Conservation (phyloP, 2,888 invertebrate species). For the Apodemia zela region DNA sequence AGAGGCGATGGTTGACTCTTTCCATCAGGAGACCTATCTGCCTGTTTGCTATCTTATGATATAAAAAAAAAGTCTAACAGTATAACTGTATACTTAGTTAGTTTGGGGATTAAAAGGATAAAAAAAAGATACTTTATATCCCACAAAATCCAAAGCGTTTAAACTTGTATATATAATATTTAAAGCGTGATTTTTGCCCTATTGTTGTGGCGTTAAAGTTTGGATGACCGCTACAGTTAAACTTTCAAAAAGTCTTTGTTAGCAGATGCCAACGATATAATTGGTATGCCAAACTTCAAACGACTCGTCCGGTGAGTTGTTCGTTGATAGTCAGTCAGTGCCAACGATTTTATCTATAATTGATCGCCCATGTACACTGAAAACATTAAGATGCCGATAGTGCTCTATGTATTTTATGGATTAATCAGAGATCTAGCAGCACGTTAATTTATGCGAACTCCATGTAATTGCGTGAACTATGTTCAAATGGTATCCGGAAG, state of each 20-base stretch:
- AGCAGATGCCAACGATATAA: not conserved
- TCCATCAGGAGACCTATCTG: too few relatives aligned
- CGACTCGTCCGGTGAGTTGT: not conserved
- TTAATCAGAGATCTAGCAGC: constrained; percentile 8
- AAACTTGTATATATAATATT: too few relatives aligned
- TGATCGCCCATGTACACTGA: not conserved
- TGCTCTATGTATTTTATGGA: constrained; percentile 10
- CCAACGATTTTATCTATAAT: not conserved
- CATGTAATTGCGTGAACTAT: constrained; percentile 16
- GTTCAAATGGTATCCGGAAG: constrained; percentile 14
- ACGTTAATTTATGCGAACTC: constrained; percentile 4
- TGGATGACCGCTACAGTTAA: too few relatives aligned
- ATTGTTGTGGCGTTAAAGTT: too few relatives aligned
- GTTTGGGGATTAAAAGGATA: too few relatives aligned
- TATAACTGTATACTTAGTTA: too few relatives aligned
- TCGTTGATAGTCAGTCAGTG: not conserved
- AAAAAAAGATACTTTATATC: too few relatives aligned
- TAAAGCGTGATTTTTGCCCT: too few relatives aligned
- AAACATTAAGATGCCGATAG: constrained; percentile 14
- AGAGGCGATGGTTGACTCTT: too few relatives aligned
- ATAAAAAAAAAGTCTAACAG: too few relatives aligned
- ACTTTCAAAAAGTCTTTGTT: not conserved
- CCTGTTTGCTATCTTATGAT: too few relatives aligned
- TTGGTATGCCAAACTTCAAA: not conserved
- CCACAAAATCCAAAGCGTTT: too few relatives aligned